These are phyloP conservation scores for Zaprionus kolodkinae DNA, from an alignment of 1,140 invertebrate species.

Conservation along the genomic window DNA sequence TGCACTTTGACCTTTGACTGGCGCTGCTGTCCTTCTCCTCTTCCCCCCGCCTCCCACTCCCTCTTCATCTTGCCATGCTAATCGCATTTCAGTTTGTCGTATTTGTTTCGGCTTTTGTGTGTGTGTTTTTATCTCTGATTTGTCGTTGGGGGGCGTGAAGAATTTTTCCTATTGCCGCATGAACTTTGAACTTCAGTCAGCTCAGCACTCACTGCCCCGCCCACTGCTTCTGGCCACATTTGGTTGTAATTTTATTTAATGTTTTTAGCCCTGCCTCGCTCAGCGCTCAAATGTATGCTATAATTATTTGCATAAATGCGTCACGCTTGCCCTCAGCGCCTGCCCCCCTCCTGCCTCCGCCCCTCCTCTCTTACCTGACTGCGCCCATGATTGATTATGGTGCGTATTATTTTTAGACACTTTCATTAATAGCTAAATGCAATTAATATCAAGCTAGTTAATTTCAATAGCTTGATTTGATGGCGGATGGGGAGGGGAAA, in stretches of 20 bases:
- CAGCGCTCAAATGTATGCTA: constrained; percentile 25
- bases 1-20: constrained; percentile 50
- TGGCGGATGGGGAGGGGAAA: no score
- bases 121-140: constrained; percentile 30
- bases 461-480: neutral
- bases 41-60: no score
- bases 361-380: neutral
- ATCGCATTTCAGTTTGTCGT: constrained; percentile 34
- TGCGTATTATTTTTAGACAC: constrained; percentile 10
- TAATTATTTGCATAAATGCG: constrained; percentile 50
- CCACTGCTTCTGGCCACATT: neutral
- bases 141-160: constrained; percentile 41
- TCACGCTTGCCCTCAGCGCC: neutral
- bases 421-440: neutral
- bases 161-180: constrained; percentile 38
- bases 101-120: constrained; percentile 35
- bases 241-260: constrained; percentile 45
- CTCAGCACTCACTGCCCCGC: neutral
- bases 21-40: constrained; percentile 8
- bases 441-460: neutral
- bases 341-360: no score
- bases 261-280: constrained; percentile 17
- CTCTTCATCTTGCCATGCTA: constrained; percentile 19
- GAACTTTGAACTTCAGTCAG: constrained; percentile 32
- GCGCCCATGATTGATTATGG: neutral